Conservation (phyloP, 2,113 vertebrate species). For the Orthonyx spaldingii region DNA sequence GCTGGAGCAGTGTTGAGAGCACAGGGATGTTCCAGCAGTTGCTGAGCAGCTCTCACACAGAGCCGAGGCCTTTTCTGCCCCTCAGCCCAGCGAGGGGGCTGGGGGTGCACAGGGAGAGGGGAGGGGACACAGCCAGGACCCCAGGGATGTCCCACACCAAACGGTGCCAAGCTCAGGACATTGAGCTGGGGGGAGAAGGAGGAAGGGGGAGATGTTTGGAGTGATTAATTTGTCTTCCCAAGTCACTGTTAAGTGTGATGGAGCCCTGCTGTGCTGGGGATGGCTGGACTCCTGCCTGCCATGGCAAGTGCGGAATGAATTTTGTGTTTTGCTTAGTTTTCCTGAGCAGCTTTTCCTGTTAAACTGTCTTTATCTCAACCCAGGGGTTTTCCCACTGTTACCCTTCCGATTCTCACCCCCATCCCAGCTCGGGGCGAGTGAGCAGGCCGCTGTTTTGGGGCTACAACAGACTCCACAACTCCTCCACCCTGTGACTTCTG, state of each 20-base stretch:
- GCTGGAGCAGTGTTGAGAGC: neutral
- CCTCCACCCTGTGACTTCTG: neutral
- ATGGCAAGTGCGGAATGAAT: neutral
- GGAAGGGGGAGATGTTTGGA: neutral
- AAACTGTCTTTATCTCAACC: neutral
- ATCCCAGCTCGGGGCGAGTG: fast-evolving
- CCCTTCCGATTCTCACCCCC: neutral
- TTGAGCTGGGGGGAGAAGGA: neutral
- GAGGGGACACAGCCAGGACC: neutral
- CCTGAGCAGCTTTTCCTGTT: neutral
- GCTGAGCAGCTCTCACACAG: neutral
- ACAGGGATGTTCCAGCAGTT: neutral
- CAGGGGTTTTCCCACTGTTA: no score
- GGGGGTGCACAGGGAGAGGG: neutral
- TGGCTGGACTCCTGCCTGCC: neutral
- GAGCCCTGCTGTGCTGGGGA: neutral
- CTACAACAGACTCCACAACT: neutral
- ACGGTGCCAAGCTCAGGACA: neutral
- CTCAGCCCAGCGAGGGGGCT: neutral
- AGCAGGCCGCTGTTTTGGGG: neutral
- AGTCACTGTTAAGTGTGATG: neutral
- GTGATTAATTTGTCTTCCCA: neutral
- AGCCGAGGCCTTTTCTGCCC: neutral
- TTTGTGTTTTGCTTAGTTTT: neutral
- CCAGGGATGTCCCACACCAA: neutral